phyloP scores from a whole-genome alignment of 2,797 vertebrate species.

The Micromesistius poutassou region DNA sequence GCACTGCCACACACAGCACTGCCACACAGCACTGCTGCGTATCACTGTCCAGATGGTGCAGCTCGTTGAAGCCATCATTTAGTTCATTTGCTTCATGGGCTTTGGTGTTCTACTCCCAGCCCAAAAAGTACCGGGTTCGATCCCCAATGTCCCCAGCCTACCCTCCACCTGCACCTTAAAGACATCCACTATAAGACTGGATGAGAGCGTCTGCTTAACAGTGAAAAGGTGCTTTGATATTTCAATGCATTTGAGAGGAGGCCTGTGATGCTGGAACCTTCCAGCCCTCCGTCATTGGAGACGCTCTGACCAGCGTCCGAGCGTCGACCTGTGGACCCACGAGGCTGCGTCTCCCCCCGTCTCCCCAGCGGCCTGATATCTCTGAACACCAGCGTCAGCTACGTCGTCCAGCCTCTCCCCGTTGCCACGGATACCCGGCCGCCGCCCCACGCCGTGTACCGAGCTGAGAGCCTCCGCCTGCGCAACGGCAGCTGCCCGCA shows the following conservation, averaged over 20 bases:
- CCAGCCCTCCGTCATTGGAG: not conserved
- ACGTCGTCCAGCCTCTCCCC: slow-evolving; percentile 85
- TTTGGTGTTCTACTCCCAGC: not conserved
- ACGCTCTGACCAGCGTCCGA: not conserved
- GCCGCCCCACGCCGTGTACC: slow-evolving; percentile 82
- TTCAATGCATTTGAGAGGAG: not conserved
- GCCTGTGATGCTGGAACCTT: not conserved
- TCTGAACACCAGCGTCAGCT: slow-evolving; percentile 83
- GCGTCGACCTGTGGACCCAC: slow-evolving; percentile 25
- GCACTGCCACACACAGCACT: too few species aligned
- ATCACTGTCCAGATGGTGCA: not conserved
- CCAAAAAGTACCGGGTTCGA: not conserved
- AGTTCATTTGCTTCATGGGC: too few species aligned
- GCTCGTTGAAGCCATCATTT: not conserved
- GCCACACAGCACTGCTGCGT: too few species aligned
- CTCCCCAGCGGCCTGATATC: slow-evolving; percentile 84
- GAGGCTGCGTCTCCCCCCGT: slow-evolving; percentile 24
- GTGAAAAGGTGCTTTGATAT: too few species aligned
- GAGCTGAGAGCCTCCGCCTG: slow-evolving; percentile 76
- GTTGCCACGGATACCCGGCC: slow-evolving; percentile 46
- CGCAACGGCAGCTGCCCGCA: slow-evolving; percentile 76
- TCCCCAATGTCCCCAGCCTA: not conserved
- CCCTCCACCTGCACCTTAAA: too few species aligned
- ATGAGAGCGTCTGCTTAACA: not conserved
- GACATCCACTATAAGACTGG: not conserved